phyloP scores from a whole-genome alignment of 2,888 invertebrate genomes.

The Drosophila nr. perissopoda region DNA sequence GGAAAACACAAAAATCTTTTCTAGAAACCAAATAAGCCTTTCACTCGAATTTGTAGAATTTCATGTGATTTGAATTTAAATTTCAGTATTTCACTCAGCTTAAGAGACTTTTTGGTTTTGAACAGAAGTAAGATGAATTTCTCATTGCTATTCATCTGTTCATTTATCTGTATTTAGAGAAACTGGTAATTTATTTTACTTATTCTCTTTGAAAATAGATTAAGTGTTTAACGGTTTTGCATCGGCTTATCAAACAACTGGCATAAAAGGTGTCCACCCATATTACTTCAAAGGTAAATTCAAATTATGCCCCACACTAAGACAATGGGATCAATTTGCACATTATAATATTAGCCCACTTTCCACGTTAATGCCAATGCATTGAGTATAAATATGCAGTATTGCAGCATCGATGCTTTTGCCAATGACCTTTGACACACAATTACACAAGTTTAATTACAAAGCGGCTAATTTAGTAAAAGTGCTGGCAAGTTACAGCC shows the following conservation, averaged over 20 bases:
- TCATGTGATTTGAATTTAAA: not conserved
- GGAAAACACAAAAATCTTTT: not conserved
- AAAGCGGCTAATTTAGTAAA: slow-evolving; percentile 26
- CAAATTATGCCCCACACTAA: not conserved
- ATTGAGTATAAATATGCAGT: slow-evolving; percentile 15
- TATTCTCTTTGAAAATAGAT: not conserved
- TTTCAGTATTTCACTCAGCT: not conserved
- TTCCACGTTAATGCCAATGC: slow-evolving; percentile 21
- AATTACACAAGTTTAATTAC: slow-evolving; percentile 52
- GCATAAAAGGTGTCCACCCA: not conserved
- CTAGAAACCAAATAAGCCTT: not conserved
- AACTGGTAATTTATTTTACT: not conserved
- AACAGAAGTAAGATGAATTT: not conserved
- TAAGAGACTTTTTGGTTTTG: not conserved
- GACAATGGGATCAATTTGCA: slow-evolving; percentile 27
- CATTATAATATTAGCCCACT: slow-evolving; percentile 26
- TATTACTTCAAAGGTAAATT: slow-evolving; percentile 7
- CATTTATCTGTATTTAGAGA: not conserved
- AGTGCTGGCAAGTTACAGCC: slow-evolving; percentile 14
- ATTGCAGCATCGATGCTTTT: slow-evolving; percentile 31
- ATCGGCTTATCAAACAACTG: not conserved
- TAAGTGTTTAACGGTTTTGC: not conserved
- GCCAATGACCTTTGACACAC: slow-evolving; percentile 44
- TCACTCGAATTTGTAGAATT: not conserved
- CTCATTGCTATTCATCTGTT: not conserved